Evolutionary conservation across 2,888 invertebrate genomes (phyloP), one percentile per base, ranked within the genome.

Genomic region (Tholera decimalis): DNA sequence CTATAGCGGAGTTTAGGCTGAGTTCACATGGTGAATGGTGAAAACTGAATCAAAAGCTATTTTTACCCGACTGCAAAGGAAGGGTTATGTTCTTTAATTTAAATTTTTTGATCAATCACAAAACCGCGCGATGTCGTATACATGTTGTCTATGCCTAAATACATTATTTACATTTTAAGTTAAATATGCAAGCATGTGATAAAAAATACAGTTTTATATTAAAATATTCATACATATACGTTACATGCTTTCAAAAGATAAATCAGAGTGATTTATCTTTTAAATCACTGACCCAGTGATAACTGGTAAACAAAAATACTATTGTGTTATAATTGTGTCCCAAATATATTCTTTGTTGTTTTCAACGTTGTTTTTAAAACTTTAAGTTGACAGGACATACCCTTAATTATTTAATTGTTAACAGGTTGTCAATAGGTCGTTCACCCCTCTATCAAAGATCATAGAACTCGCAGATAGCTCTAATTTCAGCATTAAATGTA

Each of bases 231-330:
- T 26, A 9, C 3, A 61, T n/a, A 37, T 11, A 18, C 7, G 28
- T 44, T 11, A 30, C 6, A 30, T 4, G 28, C n/a, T 39, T 30
- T 28, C 15, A 30, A 20, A 37, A 49, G 47, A 63, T 54, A 72
- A 53, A 4, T 6, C 53, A 15, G 50, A 68, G 53, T 73, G 53
- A 15, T 53, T 37, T 11, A 54, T n/a, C n/a, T n/a, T n/a, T n/a
- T n/a, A n/a, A n/a, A n/a, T n/a, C n/a, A n/a, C n/a, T n/a, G n/a
- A n/a, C n/a, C n/a, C n/a, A n/a, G n/a, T 43, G 30, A 30, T 30
- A 49, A 68, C 43, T 49, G 18, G 49, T 20, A 47, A 22, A 11
- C 3, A 37, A 59, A 50, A 9, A 37, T 28, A 26, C n/a, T 28
- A 28, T 28, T 11, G 6, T 18, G 13, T 62, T n/a, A n/a, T n/a